Evolutionary conservation across 2,113 vertebrate species (phyloP), one percentile per base, ranked within the genome.

Genomic region (Percopsis transmontana): DNA sequence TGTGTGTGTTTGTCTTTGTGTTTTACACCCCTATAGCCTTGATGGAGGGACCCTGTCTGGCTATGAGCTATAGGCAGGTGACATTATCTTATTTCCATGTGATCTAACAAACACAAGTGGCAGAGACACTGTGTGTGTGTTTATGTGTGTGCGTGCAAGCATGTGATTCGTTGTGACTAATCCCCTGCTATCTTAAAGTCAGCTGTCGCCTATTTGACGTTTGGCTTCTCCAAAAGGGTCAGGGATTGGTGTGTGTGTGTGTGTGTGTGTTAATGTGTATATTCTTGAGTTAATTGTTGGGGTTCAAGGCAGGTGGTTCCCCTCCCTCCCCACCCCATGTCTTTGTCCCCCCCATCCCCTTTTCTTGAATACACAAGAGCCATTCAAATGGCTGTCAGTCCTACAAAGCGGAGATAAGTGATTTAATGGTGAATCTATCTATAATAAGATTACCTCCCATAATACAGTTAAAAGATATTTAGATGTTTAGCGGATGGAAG

Each of bases 121-220:
- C 21, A 9, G 2, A 23, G 21, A 10, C 41, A 27, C 41, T 61
- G 58, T 21, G 58, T 51, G 27, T 50, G 27, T 52, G n/a, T 62
- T 57, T 73, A 58, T 72, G 63, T 40, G 51, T 66, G 77, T 70
- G 52, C 47, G 6, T n/a, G 67, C 69, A 74, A 70, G 79, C 77
- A 60, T 85, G 79, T 77, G 79, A 87, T 85, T 81, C 39, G 12
- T 71, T 79, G 73, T 79, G 85, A 85, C 86, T 88, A 83, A 89
- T 89, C 86, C 72, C 64, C 70, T 54, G 51, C 76, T 68, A 70
- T 69, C 68, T 70, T 40, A 23, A 8, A 45, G 66, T 87, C 85
- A 72, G 27, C 27, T 33, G 80, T 88, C 88, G 85, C 77, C 81
- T 74, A 76, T 77, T 74, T 79, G 80, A 80, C 66, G 82, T 87